A percentile compares a stretch with the other conserved stretches of the same genome.
phyloP scores from a whole-genome alignment of 2,888 invertebrate genomes.

The Drosophila antonietae region DNA sequence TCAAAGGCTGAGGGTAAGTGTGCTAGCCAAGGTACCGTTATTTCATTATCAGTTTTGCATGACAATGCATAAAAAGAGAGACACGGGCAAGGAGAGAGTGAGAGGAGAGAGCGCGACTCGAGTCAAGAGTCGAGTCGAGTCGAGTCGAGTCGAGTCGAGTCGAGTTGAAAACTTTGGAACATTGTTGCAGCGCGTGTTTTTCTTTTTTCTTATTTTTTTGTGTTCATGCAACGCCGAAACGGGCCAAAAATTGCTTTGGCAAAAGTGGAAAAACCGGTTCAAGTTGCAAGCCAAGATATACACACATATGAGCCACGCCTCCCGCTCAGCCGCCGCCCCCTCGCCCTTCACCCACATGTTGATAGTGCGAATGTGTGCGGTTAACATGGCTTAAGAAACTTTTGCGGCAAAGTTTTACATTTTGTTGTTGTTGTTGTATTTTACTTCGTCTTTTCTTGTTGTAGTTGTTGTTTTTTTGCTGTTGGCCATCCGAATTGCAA shows the following conservation, averaged over 20 bases:
- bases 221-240: slow-evolving; percentile 31
- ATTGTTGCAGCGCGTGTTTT: slow-evolving; percentile 41
- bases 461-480: not conserved
- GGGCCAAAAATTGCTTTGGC: slow-evolving; percentile 79
- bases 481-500: slow-evolving; percentile 41
- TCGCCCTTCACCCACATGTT: slow-evolving; percentile 14
- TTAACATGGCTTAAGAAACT: slow-evolving; percentile 81
- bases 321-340: not conserved
- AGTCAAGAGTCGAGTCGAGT: slow-evolving; percentile 39
- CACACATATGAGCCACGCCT: slow-evolving; percentile 34
- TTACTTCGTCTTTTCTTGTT: not conserved
- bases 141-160: slow-evolving; percentile 45
- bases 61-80: slow-evolving; percentile 66
- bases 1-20: slow-evolving; percentile 13
- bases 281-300: slow-evolving; percentile 68
- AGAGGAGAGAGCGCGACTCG: slow-evolving; percentile 15
- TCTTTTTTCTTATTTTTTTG: slow-evolving; percentile 6
- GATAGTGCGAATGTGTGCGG: slow-evolving; percentile 77
- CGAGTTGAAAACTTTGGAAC: slow-evolving; percentile 58
- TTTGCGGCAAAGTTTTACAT: slow-evolving; percentile 51
- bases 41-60: slow-evolving; percentile 80
- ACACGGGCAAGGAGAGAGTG: not conserved
- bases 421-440: not conserved
- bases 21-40: slow-evolving; percentile 59
- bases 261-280: slow-evolving; percentile 79